Evolutionary conservation across 2,113 vertebrate genomes (phyloP).

Genomic region (Rhipidura dahli): DNA sequence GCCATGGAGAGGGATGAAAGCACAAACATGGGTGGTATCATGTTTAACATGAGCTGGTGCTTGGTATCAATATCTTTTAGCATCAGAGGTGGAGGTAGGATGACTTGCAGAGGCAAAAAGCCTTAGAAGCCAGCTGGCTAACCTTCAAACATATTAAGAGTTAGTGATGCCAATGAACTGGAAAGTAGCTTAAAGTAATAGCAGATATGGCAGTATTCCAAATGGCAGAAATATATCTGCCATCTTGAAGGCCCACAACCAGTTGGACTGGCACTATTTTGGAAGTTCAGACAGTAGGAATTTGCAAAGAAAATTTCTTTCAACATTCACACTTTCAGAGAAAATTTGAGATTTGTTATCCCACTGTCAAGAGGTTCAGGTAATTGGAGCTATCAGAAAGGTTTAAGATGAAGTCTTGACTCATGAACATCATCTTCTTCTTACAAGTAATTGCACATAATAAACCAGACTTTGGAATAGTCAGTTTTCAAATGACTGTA

Average conservation of each 20-base stretch:
- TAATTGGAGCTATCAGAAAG: background rate
- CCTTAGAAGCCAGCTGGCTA: conserved; percentile 31
- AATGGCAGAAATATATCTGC: background rate
- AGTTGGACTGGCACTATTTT: background rate
- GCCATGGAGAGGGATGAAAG: background rate
- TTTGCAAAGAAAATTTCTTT: background rate
- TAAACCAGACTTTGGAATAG: background rate
- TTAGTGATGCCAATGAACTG: background rate
- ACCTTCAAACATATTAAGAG: conserved; percentile 10
- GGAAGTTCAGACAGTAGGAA: background rate
- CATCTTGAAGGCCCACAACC: background rate
- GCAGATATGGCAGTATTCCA: conserved; percentile 21
- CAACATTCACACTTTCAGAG: background rate
- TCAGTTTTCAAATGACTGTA: background rate
- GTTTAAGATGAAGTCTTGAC: background rate
- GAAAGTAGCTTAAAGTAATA: conserved; percentile 22
- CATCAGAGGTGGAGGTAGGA: conserved; percentile 8
- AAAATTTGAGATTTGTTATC: background rate
- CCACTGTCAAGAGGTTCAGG: background rate
- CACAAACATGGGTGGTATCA: background rate
- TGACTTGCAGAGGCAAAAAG: conserved; percentile 17
- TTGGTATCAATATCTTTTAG: background rate
- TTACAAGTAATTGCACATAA: background rate
- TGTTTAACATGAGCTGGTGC: background rate
- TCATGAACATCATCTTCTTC: background rate